phyloP scores from a whole-genome alignment of 1,140 invertebrate genomes.

The Tetranychus cinnabarinus region DNA sequence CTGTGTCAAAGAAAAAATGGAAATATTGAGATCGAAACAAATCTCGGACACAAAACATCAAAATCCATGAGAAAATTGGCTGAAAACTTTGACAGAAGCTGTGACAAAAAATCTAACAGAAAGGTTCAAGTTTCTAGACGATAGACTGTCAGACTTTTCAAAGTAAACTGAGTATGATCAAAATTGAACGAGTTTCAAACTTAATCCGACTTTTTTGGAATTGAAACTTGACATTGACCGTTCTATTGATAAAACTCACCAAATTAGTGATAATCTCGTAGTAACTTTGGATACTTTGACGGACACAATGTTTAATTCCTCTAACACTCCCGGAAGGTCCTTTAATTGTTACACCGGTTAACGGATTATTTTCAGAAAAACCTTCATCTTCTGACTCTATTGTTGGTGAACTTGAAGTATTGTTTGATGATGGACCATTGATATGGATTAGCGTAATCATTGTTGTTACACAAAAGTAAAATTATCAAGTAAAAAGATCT shows the following conservation, averaged over 20 bases:
- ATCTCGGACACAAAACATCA: neutral
- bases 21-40: neutral
- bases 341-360: neutral
- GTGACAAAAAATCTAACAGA: too few relatives aligned
- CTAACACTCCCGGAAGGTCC: conserved; percentile 6
- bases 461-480: neutral
- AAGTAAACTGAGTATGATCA: too few relatives aligned
- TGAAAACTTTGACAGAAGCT: neutral
- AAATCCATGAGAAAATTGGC: neutral
- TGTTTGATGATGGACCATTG: neutral
- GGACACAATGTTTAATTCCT: conserved; percentile 5
- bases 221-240: too few relatives aligned
- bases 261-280: neutral
- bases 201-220: too few relatives aligned
- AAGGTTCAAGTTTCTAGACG: too few relatives aligned
- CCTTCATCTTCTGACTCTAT: neutral
- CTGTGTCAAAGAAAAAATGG: neutral
- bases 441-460: neutral
- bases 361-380: neutral
- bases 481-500: too few relatives aligned
- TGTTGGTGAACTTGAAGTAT: neutral
- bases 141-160: too few relatives aligned
- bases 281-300: neutral
- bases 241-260: neutral
- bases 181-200: too few relatives aligned